These are phyloP conservation scores for Scelioninae gen. 1 DNA, from an alignment of 2,888 invertebrate species.

Conservation along the genomic window DNA sequence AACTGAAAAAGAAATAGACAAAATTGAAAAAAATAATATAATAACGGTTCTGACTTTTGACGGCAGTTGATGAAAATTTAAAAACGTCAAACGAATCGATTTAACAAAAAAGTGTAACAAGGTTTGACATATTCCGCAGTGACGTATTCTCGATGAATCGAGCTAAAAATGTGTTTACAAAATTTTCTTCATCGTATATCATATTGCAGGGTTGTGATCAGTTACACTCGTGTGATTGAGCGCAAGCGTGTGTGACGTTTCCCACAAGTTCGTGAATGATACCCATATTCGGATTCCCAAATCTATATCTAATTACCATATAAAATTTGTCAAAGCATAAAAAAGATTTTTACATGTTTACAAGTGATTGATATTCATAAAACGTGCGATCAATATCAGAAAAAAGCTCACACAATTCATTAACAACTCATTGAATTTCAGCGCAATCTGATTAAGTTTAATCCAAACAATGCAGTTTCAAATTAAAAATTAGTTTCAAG, in stretches of 20 bases:
- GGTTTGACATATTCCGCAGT: slow-evolving; percentile 27
- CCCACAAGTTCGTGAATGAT: not conserved
- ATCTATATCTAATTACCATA: slow-evolving; percentile 32
- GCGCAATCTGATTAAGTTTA: too few relatives aligned
- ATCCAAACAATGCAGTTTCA: too few relatives aligned
- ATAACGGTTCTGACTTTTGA: slow-evolving; percentile 16
- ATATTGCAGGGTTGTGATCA: slow-evolving; percentile 73
- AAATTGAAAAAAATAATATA: slow-evolving; percentile 7
- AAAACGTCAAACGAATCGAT: slow-evolving; percentile 31
- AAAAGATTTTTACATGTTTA: slow-evolving; percentile 9
- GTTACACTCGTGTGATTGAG: slow-evolving; percentile 70
- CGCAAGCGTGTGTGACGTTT: slow-evolving; percentile 10
- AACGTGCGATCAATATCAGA: not conserved
- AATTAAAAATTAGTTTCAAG: too few relatives aligned
- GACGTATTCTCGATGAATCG: slow-evolving; percentile 28
- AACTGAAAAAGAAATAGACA: slow-evolving; percentile 4
- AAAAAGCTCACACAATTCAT: not conserved
- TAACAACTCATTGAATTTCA: too few relatives aligned
- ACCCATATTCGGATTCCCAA: slow-evolving; percentile 1
- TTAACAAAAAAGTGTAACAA: slow-evolving; percentile 31
- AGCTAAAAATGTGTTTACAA: slow-evolving; percentile 68
- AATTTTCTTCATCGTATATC: slow-evolving; percentile 72
- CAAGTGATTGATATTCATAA: slow-evolving; percentile 9
- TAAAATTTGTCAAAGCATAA: slow-evolving; percentile 2
- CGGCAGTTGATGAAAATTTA: slow-evolving; percentile 12